These are phyloP conservation scores for Encarsia formosa DNA, from an alignment of 2,888 invertebrate species.

Conservation along the genomic window DNA sequence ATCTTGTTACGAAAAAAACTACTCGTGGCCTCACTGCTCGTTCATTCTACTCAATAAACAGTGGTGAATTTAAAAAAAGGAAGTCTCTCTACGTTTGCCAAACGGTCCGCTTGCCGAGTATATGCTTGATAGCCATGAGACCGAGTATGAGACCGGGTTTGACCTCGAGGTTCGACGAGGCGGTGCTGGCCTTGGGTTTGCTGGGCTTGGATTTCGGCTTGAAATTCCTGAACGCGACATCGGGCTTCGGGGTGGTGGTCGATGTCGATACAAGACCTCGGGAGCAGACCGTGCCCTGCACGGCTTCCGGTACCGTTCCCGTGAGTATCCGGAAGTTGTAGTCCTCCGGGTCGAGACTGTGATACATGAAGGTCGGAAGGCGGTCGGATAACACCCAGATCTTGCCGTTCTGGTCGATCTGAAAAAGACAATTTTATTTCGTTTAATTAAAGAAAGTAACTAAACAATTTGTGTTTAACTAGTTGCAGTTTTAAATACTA, in stretches of 20 bases:
- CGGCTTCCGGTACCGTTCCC: conserved; percentile 65
- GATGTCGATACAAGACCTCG: conserved; percentile 25
- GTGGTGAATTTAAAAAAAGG: too few species aligned
- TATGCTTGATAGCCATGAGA: too few species aligned
- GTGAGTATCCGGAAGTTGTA: conserved; percentile 70
- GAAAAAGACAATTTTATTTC: too few species aligned
- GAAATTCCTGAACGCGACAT: too few species aligned
- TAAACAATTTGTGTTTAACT: too few species aligned
- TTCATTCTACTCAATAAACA: too few species aligned
- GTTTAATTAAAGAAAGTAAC: too few species aligned
- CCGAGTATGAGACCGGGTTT: neutral
- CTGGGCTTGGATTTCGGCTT: neutral
- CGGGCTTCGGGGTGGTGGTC: conserved; percentile 1
- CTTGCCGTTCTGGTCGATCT: conserved; percentile 61
- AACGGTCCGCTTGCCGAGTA: too few species aligned
- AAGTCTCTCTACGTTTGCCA: too few species aligned
- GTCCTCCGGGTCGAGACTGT: conserved; percentile 59
- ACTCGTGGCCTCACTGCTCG: too few species aligned
- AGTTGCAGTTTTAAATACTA: too few species aligned
- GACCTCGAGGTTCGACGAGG: neutral
- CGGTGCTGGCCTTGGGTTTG: conserved; percentile 4
- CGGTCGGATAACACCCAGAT: conserved; percentile 73
- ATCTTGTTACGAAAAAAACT: too few species aligned
- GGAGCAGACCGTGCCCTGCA: conserved; percentile 67
- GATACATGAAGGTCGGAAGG: conserved; percentile 68